These are phyloP conservation scores for Lydus trimaculatus DNA, from an alignment of 2,888 invertebrate genomes.

Conservation along the genomic window DNA sequence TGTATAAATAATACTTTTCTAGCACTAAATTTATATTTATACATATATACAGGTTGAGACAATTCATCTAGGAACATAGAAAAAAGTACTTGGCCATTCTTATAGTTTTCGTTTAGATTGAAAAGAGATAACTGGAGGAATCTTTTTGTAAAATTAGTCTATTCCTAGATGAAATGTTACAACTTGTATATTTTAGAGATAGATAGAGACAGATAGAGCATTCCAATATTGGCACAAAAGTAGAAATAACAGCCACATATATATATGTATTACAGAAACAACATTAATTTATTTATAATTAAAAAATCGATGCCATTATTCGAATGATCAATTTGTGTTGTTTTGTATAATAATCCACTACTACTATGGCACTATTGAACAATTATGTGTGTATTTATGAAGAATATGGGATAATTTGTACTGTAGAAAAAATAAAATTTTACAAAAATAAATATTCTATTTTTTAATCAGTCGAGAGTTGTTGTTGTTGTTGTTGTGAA, in stretches of 20 bases:
- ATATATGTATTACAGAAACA: not conserved
- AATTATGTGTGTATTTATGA: not conserved
- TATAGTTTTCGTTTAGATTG: too few species aligned
- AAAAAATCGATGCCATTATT: conserved; percentile 25
- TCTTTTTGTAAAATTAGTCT: too few species aligned
- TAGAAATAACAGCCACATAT: conserved; percentile 22
- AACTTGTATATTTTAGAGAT: too few species aligned
- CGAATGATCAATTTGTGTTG: conserved; percentile 30
- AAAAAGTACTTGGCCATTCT: too few species aligned
- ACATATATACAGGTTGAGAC: too few species aligned
- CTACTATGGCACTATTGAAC: not conserved
- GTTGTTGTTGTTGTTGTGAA: conserved; percentile 14
- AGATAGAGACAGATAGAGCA: conserved; percentile 21
- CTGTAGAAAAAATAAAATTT: conserved; percentile 29
- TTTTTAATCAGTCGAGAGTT: conserved; percentile 31
- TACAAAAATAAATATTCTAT: conserved; percentile 30
- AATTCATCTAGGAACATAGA: too few species aligned
- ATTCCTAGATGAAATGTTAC: too few species aligned
- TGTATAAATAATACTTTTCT: conserved; percentile 24
- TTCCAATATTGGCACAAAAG: conserved; percentile 33
- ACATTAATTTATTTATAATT: not conserved
- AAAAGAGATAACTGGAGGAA: too few species aligned
- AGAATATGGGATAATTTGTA: conserved; percentile 21
- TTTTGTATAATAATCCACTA: conserved; percentile 7
- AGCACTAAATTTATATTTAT: conserved; percentile 12